Percentiles rank a stretch among this genome's conserved stretches.
These are phyloP conservation scores for Nomada hirtipes DNA, from an alignment of 2,888 invertebrate species.

Conservation along the genomic window DNA sequence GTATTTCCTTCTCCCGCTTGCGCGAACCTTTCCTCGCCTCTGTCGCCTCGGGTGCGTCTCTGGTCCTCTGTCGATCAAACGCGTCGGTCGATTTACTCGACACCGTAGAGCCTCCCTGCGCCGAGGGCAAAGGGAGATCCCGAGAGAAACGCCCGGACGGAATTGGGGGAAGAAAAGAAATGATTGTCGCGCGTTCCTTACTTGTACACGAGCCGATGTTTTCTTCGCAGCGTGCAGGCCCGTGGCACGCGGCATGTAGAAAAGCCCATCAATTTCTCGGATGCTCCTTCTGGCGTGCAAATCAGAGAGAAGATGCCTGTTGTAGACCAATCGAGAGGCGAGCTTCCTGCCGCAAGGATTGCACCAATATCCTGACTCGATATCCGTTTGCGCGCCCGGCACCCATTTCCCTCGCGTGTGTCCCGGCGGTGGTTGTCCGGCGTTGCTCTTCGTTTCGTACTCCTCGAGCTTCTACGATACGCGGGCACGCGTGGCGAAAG, in stretches of 20 bases:
- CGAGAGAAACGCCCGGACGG: no score
- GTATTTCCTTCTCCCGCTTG: constrained; percentile 86
- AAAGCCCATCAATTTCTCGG: constrained; percentile 87
- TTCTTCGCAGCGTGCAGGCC: constrained; percentile 53
- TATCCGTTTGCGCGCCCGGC: constrained; percentile 86
- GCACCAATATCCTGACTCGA: constrained; percentile 90
- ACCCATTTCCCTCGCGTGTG: constrained; percentile 94
- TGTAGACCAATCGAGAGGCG: constrained; percentile 90
- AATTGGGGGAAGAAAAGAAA: neutral
- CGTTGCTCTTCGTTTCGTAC: constrained; percentile 70
- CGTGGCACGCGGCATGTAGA: constrained; percentile 68
- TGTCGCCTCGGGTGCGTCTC: constrained; percentile 43
- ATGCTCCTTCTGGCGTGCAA: constrained; percentile 86
- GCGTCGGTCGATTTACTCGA: neutral
- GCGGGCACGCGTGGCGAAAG: neutral
- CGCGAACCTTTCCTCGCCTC: constrained; percentile 81
- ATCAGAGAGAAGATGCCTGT: constrained; percentile 91
- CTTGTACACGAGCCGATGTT: constrained; percentile 52
- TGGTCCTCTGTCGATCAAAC: constrained; percentile 49
- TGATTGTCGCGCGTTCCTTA: constrained; percentile 29
- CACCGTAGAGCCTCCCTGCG: neutral
- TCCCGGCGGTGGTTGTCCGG: constrained; percentile 87
- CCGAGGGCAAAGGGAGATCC: neutral
- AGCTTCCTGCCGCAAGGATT: constrained; percentile 91
- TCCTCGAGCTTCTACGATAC: constrained; percentile 75